Percentiles rank a stretch among this genome's conserved stretches.
Evolutionary conservation across 2,113 vertebrate species (phyloP).

Genomic region (Pardalotus punctatus): DNA sequence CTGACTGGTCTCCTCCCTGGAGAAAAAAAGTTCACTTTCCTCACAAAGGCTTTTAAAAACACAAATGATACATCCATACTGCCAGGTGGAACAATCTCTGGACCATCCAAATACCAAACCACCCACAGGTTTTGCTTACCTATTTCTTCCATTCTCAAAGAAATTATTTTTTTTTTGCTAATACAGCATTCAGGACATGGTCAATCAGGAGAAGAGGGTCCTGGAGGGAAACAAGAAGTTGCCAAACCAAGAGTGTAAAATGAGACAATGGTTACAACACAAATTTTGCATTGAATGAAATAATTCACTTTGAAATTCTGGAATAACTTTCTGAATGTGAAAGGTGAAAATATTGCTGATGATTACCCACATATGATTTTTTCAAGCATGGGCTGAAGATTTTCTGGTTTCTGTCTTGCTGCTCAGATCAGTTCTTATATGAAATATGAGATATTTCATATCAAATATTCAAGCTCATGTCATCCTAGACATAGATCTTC

Average conservation of each 20-base stretch:
- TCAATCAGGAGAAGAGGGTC: neutral
- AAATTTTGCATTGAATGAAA: neutral
- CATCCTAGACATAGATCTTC: neutral
- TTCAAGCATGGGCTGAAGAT: neutral
- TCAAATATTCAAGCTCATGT: neutral
- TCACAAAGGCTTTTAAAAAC: neutral
- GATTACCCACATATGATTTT: fast-evolving
- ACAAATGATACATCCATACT: neutral
- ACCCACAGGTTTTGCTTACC: neutral
- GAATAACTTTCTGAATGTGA: neutral
- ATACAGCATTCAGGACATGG: neutral
- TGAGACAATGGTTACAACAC: neutral
- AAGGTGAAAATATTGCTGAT: neutral
- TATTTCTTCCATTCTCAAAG: neutral
- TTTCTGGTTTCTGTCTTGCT: neutral
- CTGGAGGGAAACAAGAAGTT: neutral
- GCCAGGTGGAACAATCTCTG: neutral
- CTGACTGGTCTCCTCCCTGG: neutral
- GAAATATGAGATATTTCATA: too few species aligned
- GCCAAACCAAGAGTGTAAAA: neutral
- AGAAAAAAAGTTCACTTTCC: neutral
- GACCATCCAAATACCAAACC: neutral
- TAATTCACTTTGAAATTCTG: neutral
- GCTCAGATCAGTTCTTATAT: neutral
- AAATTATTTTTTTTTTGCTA: fast-evolving